Conservation (phyloP, 2,888 invertebrate species). For the Nephrotoma guestfalica region DNA sequence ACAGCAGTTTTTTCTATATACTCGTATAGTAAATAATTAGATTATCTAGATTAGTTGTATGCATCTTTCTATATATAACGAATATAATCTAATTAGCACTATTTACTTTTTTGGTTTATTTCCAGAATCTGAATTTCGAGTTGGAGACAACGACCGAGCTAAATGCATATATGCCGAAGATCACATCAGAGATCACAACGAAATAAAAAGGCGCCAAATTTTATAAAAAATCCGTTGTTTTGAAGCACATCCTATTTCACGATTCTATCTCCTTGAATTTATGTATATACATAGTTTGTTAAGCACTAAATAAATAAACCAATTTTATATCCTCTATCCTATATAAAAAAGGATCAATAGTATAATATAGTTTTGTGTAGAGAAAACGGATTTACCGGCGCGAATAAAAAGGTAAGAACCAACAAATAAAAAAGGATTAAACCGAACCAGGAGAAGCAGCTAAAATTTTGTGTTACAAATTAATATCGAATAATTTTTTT, state of each 20-base stretch:
- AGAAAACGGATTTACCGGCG: background rate
- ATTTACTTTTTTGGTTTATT: background rate
- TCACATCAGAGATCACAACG: too few species aligned
- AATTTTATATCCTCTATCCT: background rate
- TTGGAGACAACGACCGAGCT: background rate
- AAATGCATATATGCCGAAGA: background rate
- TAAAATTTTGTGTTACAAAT: background rate
- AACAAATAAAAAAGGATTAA: background rate
- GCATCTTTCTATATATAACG: background rate
- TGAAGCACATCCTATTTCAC: background rate
- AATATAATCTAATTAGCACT: background rate
- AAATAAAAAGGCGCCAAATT: background rate
- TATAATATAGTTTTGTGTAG: background rate
- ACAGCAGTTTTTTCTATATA: background rate
- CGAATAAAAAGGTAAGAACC: background rate
- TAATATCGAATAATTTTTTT: background rate
- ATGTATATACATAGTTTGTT: background rate
- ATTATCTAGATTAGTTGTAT: background rate
- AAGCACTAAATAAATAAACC: background rate
- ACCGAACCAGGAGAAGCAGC: background rate
- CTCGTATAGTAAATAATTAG: background rate
- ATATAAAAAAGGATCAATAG: background rate
- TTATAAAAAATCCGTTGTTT: background rate
- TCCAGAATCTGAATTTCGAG: background rate
- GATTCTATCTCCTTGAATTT: background rate